Percentiles rank a stretch among this genome's conserved stretches.
Conservation (phyloP, 2,888 invertebrate species). For the Drosophila trichaetosa region DNA sequence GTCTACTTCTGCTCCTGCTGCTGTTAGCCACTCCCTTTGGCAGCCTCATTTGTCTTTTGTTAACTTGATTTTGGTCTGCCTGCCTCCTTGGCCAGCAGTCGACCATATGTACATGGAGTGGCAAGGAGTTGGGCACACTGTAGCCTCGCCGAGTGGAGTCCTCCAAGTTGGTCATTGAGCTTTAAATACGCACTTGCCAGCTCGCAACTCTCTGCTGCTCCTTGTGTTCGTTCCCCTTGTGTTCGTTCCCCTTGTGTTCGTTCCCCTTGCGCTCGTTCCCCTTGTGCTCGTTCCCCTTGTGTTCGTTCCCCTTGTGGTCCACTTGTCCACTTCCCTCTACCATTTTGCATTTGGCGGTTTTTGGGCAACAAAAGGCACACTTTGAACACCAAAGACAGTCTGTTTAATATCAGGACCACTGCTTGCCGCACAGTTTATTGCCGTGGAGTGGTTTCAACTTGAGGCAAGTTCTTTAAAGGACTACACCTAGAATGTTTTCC, state of each 20-base stretch:
- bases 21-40: background rate
- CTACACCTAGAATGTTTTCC: background rate
- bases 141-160: conserved; percentile 14
- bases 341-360: conserved; percentile 33
- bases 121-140: conserved; percentile 1
- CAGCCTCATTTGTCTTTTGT: conserved; percentile 62
- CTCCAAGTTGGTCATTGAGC: conserved; percentile 47
- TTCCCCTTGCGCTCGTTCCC: background rate
- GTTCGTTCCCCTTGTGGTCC: background rate
- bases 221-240: background rate
- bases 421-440: conserved; percentile 23
- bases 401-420: conserved; percentile 19
- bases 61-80: conserved; percentile 66
- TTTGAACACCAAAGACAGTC: conserved; percentile 9
- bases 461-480: background rate
- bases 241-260: too few relatives aligned
- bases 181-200: conserved; percentile 56
- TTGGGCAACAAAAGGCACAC: conserved; percentile 19
- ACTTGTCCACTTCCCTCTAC: background rate
- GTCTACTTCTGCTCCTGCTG: background rate
- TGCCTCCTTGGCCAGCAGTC: conserved; percentile 25
- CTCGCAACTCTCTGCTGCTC: background rate
- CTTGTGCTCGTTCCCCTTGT: background rate
- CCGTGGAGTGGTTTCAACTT: conserved; percentile 1
- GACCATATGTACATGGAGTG: conserved; percentile 47